These are phyloP conservation scores for Pseudopodoces humilis DNA, from an alignment of 2,113 vertebrate genomes.

Conservation along the genomic window DNA sequence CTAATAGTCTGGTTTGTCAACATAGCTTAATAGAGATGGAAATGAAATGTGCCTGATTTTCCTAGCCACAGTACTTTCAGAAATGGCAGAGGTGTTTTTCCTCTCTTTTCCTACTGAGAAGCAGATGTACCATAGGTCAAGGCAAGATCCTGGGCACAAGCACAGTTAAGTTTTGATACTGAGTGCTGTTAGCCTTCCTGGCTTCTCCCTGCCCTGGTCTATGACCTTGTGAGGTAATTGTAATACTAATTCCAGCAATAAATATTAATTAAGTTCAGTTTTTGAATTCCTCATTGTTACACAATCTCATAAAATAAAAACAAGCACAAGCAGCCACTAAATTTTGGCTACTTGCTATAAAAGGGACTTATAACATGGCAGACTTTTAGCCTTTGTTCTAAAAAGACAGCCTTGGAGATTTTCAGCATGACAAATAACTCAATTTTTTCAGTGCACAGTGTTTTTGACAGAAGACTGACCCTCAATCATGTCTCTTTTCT, in stretches of 20 bases:
- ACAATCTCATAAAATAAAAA: not conserved
- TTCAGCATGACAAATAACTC: not conserved
- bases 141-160: not conserved
- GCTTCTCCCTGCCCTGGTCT: not conserved
- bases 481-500: not conserved
- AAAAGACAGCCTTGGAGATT: not conserved
- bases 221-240: not conserved
- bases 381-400: not conserved
- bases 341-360: not conserved
- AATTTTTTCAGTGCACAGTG: not conserved
- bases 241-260: not conserved
- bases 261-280: not conserved
- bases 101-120: not conserved
- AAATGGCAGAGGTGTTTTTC: not conserved
- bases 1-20: not conserved
- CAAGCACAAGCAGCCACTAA: not conserved
- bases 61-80: not conserved
- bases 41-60: not conserved
- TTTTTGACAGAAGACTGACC: not conserved
- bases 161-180: not conserved
- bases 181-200: not conserved
- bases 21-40: not conserved
- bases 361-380: not conserved
- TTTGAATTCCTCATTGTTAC: not conserved
- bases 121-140: not conserved